Conservation (phyloP, 2,888 invertebrate species). For the Notodonta dromedarius region DNA sequence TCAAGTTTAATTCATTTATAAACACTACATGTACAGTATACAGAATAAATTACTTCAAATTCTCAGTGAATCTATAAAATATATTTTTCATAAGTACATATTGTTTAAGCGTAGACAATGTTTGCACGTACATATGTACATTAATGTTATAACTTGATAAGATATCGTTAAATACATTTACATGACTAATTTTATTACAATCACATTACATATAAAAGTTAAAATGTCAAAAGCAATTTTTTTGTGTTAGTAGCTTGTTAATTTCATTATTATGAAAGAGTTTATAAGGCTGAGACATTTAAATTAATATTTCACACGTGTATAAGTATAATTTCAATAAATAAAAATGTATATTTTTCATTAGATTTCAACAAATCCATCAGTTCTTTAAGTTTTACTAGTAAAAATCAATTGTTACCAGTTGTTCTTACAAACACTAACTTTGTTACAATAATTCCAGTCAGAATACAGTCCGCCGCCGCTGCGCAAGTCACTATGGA, state of each 20-base stretch:
- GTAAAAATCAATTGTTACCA: neutral
- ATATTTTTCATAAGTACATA: neutral
- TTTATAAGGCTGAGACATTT: neutral
- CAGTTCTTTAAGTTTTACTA: no score
- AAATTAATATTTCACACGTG: no score
- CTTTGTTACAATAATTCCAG: neutral
- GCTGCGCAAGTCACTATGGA: constrained; percentile 2
- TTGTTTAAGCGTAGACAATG: neutral
- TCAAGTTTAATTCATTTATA: neutral
- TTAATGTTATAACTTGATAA: neutral
- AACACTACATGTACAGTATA: neutral
- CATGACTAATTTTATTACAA: neutral
- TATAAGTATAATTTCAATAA: no score
- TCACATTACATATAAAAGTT: neutral
- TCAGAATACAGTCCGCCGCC: neutral
- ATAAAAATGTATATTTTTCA: no score
- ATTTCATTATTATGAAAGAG: neutral
- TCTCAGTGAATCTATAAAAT: neutral
- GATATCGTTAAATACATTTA: neutral
- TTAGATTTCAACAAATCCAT: no score
- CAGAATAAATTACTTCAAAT: neutral
- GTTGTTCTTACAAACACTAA: neutral
- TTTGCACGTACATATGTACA: neutral
- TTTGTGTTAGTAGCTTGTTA: neutral
- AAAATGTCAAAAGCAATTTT: neutral